A percentile compares a stretch with the other conserved stretches of the same genome.
Conservation (phyloP, 2,113 vertebrate genomes). For the Grammomys dolichurus region DNA sequence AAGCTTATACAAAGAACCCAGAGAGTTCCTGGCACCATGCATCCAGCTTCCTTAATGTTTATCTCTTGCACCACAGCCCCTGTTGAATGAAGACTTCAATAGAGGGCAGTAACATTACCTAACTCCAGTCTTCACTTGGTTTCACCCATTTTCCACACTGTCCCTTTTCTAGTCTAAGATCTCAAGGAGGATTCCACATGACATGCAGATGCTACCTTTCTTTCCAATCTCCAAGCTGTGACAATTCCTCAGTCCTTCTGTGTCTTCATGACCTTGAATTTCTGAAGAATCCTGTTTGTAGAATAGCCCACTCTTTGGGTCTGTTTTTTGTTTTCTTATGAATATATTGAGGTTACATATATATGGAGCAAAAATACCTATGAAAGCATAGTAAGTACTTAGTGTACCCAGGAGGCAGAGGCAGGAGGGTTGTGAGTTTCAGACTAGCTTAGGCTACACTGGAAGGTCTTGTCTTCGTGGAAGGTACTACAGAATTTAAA, state of each 20-base stretch:
- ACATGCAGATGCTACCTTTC: not conserved
- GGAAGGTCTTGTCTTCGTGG: not conserved
- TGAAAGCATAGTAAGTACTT: not conserved
- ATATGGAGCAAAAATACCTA: not conserved
- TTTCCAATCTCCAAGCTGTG: not conserved
- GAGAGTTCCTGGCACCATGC: not conserved
- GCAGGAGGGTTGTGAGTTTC: not conserved
- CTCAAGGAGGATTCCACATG: not conserved
- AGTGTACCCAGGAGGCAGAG: not conserved
- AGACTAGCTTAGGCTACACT: not conserved
- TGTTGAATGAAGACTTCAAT: not conserved
- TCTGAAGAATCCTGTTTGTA: not conserved
- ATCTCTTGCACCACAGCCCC: not conserved
- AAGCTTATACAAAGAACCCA: not conserved
- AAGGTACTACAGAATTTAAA: not conserved
- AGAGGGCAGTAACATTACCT: not conserved
- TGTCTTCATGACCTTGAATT: not conserved
- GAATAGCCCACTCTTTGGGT: not conserved
- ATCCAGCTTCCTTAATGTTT: not conserved
- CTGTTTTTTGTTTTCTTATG: not conserved
- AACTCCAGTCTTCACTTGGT: not conserved
- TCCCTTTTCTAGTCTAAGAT: not conserved
- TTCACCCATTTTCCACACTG: not conserved
- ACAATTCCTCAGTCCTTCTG: not conserved
- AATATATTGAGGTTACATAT: not conserved